These are phyloP conservation scores for Gortyna flavago DNA, from an alignment of 2,888 invertebrate genomes.

Conservation along the genomic window DNA sequence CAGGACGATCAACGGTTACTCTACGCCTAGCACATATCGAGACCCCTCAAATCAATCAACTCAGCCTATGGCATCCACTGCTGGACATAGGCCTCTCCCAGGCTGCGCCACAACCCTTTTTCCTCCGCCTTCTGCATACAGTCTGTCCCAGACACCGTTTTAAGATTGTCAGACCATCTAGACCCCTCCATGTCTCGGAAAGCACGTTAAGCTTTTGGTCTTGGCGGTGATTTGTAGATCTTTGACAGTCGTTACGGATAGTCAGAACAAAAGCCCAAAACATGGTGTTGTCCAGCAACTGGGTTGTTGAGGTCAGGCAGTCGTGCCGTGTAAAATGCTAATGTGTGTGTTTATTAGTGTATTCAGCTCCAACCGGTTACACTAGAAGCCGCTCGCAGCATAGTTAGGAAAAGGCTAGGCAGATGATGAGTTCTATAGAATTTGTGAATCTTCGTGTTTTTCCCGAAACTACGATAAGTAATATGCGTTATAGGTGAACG, in stretches of 20 bases:
- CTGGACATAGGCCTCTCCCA: not conserved
- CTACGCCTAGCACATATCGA: not conserved
- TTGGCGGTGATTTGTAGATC: not conserved
- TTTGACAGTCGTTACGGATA: not conserved
- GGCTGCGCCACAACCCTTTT: not conserved
- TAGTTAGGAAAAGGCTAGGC: not conserved
- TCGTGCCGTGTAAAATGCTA: not conserved
- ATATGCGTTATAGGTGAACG: slow-evolving; percentile 63
- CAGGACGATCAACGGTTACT: not conserved
- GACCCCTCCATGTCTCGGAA: not conserved
- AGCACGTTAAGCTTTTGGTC: not conserved
- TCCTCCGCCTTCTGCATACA: no score
- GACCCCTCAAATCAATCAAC: not conserved
- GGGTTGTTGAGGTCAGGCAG: not conserved
- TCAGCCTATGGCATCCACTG: not conserved
- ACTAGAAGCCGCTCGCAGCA: not conserved
- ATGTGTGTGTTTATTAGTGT: no score
- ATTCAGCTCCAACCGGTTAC: not conserved
- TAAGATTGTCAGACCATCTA: not conserved
- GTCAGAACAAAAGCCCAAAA: not conserved
- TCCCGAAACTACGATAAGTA: slow-evolving; percentile 34
- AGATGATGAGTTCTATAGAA: not conserved
- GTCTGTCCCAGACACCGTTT: not conserved
- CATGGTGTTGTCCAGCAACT: not conserved
- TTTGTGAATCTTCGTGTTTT: not conserved